Conservation (phyloP, 2,113 vertebrate genomes). For the Bungarus multicinctus region DNA sequence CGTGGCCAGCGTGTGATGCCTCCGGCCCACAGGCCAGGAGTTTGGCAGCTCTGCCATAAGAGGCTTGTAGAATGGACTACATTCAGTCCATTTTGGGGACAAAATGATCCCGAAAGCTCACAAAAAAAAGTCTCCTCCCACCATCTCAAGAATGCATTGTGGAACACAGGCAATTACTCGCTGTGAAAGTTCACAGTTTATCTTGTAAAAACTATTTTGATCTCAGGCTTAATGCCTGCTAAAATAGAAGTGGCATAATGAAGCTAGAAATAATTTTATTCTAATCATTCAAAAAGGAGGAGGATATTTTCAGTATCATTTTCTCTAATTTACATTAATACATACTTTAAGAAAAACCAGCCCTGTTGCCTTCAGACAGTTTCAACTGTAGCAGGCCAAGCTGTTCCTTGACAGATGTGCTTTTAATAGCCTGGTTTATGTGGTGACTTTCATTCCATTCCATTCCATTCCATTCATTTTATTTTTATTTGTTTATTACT, state of each 20-base stretch:
- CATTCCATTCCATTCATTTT: neutral
- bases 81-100: neutral
- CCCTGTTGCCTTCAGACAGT: neutral
- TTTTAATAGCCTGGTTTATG: neutral
- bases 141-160: neutral
- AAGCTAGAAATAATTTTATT: neutral
- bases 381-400: neutral
- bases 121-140: neutral
- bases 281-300: neutral
- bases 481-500: neutral
- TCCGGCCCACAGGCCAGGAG: too few relatives aligned
- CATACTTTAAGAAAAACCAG: neutral
- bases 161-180: neutral
- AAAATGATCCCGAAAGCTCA: neutral
- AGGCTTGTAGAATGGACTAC: too few relatives aligned
- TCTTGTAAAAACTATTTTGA: neutral
- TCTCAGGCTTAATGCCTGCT: neutral
- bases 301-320: neutral
- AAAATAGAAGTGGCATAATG: neutral
- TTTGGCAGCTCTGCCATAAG: too few relatives aligned
- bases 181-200: neutral
- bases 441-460: neutral
- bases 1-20: too few relatives aligned
- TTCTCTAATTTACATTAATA: neutral
- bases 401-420: neutral